A percentile compares a stretch with the other conserved stretches of the same genome.
Conservation (phyloP, 2,113 vertebrate genomes). For the Phalacrocorax pelagicus region DNA sequence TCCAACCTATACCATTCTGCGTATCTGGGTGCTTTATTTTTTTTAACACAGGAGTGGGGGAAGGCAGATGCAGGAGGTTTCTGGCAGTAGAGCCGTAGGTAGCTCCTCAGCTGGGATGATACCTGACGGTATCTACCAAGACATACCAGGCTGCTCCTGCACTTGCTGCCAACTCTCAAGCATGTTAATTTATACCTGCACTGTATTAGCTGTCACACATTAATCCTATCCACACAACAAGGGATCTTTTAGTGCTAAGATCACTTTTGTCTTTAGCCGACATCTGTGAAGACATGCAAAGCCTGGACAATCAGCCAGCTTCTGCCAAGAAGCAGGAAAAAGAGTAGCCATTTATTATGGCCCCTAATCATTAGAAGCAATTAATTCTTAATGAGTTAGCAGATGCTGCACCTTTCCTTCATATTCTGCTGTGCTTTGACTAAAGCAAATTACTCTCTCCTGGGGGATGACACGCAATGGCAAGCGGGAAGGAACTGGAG, state of each 20-base stretch:
- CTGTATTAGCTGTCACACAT: neutral
- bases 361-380: neutral
- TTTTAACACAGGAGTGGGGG: neutral
- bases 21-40: neutral
- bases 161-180: neutral
- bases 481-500: neutral
- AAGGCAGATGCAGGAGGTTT: neutral
- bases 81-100: neutral
- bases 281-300: neutral
- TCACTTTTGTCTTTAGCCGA: neutral
- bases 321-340: neutral
- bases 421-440: neutral
- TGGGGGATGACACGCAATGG: neutral
- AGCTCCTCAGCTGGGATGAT: neutral
- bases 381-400: neutral
- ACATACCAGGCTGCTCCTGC: neutral
- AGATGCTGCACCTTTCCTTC: neutral
- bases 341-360: neutral
- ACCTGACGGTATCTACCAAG: neutral
- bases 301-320: neutral
- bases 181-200: neutral
- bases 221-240: neutral
- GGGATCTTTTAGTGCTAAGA: neutral
- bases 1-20: too few species aligned
- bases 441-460: neutral